phyloP scores from a whole-genome alignment of 2,888 invertebrate species.

The Hyalella azteca region DNA sequence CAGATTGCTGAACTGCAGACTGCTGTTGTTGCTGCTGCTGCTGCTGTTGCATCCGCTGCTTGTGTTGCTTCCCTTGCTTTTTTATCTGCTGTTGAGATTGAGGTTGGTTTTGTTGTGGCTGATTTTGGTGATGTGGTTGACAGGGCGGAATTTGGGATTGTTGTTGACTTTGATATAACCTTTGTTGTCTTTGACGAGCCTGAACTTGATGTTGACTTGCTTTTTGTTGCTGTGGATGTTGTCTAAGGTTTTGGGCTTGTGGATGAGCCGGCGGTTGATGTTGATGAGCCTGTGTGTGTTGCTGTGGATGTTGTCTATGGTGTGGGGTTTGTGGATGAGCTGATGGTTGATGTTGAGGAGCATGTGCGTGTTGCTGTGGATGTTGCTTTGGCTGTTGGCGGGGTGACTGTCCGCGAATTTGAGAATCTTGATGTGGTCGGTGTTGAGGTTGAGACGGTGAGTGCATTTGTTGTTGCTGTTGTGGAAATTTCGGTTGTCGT shows the following conservation, averaged over 20 bases:
- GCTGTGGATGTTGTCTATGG: background rate
- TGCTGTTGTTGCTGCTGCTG: constrained; percentile 6
- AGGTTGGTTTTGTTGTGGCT: constrained; percentile 28
- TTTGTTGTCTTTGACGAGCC: background rate
- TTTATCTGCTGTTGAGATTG: background rate
- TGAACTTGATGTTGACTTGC: background rate
- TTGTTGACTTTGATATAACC: background rate
- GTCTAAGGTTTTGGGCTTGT: background rate
- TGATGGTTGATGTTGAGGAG: background rate
- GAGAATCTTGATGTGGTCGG: background rate
- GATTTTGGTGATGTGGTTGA: constrained; percentile 24
- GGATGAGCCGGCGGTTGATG: background rate
- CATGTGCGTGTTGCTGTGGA: constrained; percentile 1
- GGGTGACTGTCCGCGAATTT: background rate
- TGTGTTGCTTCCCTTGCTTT: constrained; percentile 12
- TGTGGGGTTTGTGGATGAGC: background rate
- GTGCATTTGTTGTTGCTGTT: constrained; percentile 10
- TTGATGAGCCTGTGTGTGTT: background rate
- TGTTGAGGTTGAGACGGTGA: background rate
- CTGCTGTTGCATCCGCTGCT: background rate
- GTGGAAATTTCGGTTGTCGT: constrained; percentile 17
- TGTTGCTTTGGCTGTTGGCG: constrained; percentile 29
- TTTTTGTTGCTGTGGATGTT: background rate
- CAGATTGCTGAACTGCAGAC: background rate
- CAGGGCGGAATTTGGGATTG: background rate